A percentile compares a stretch with the other conserved stretches of the same genome.
These are phyloP conservation scores for Rhagonycha lutea DNA, from an alignment of 2,888 invertebrate species.

Conservation along the genomic window DNA sequence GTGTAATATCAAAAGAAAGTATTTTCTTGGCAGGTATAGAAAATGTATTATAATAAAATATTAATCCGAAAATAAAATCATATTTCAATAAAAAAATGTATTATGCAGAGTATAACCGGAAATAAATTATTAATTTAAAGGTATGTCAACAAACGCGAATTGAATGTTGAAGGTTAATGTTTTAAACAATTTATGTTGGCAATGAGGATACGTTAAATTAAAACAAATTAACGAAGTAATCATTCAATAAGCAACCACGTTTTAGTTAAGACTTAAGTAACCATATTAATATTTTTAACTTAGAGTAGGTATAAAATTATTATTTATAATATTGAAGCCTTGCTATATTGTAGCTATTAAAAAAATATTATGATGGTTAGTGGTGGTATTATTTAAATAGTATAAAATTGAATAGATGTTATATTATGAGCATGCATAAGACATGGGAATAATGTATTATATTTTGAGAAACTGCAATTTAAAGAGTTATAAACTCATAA, in stretches of 20 bases:
- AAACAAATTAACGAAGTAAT: slow-evolving; percentile 42
- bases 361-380: too few species aligned
- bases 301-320: background rate
- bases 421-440: too few species aligned
- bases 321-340: background rate
- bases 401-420: background rate
- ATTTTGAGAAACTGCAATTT: too few species aligned
- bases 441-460: too few species aligned
- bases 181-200: slow-evolving; percentile 39
- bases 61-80: background rate
- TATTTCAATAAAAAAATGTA: background rate
- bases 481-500: too few species aligned
- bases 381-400: background rate
- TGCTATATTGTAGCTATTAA: background rate
- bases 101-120: background rate
- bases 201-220: slow-evolving; percentile 47
- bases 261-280: slow-evolving; percentile 13
- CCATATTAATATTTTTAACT: background rate
- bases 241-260: slow-evolving; percentile 40
- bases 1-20: too few species aligned
- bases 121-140: slow-evolving; percentile 8
- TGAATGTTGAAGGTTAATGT: slow-evolving; percentile 42
- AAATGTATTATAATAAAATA: background rate
- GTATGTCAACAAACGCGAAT: slow-evolving; percentile 33
- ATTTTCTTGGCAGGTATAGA: too few species aligned